A percentile compares a stretch with the other conserved stretches of the same genome.
Evolutionary conservation across 30 jellyfish, hydroid and myxozoan genomes (phyloP).

Genomic region (Turritopsis rubra): DNA sequence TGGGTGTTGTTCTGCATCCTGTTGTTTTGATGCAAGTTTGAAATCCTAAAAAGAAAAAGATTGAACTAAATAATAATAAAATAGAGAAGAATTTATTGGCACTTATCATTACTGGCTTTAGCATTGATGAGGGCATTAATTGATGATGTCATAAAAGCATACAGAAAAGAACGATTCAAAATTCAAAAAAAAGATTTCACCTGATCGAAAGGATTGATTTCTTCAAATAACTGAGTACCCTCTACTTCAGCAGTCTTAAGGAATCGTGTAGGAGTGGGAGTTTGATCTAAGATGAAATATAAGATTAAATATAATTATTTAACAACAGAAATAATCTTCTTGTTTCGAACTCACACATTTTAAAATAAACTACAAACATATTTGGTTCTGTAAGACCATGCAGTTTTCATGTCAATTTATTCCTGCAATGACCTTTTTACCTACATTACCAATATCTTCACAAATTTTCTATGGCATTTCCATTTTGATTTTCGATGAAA

Average conservation of each 20-base stretch:
- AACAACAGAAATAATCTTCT: neutral
- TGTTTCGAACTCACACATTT: neutral
- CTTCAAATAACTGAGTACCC: conserved; percentile 69
- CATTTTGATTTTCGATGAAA: no score
- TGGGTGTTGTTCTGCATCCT: conserved; percentile 9
- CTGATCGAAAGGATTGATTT: conserved; percentile 84
- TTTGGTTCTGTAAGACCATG: no score
- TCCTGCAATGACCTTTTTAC: no score
- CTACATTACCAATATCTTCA: no score
- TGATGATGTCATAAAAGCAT: no score
- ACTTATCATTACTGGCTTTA: no score
- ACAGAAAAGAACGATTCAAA: neutral
- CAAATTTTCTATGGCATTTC: no score
- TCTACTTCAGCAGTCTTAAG: conserved; percentile 64
- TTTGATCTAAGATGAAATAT: conserved; percentile 45
- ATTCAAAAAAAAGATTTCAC: conserved; percentile 3
- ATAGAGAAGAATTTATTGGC: neutral
- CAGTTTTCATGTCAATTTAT: no score
- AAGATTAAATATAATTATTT: neutral
- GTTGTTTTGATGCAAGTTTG: conserved; percentile 20
- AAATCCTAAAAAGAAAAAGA: conserved; percentile 10
- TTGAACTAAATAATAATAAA: neutral
- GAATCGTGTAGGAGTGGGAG: conserved; percentile 95
- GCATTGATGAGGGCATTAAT: no score
- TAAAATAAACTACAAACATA: no score